phyloP scores from a whole-genome alignment of 1,140 invertebrate species.

The Drosophila ercepeae region DNA sequence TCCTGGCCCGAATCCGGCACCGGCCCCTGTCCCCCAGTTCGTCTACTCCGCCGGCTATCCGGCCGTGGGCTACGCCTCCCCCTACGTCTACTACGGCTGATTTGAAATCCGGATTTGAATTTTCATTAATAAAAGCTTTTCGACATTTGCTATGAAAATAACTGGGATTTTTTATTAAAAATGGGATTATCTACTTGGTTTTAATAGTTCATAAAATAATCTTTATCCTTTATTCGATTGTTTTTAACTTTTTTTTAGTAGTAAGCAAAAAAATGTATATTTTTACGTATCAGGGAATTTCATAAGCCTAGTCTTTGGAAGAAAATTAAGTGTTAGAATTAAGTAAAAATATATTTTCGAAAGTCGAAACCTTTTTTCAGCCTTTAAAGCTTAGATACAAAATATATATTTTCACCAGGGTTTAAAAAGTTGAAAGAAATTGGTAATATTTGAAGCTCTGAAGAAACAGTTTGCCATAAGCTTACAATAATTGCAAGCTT shows the following conservation, averaged over 20 bases:
- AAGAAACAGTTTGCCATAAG: neutral
- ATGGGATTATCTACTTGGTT: neutral
- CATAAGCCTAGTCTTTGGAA: too few relatives aligned
- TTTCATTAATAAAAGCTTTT: conserved; percentile 27
- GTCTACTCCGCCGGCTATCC: conserved; percentile 64
- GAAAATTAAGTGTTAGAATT: too few relatives aligned
- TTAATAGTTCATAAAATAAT: neutral
- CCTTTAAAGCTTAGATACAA: neutral
- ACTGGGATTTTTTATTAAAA: neutral
- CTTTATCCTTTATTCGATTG: too few relatives aligned
- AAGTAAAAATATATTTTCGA: too few relatives aligned
- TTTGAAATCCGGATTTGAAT: neutral
- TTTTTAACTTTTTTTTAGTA: too few relatives aligned
- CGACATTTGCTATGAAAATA: neutral
- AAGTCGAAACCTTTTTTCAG: too few relatives aligned
- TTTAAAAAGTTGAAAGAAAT: neutral
- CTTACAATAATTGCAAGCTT: neutral
- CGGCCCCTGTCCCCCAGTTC: conserved; percentile 60
- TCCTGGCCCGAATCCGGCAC: conserved; percentile 47
- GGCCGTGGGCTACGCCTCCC: conserved; percentile 58
- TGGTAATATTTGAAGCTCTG: neutral
- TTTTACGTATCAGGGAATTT: too few relatives aligned
- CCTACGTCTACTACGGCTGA: conserved; percentile 71
- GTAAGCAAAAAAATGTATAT: too few relatives aligned
- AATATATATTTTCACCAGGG: neutral